Evolutionary conservation across 2,888 invertebrate species (phyloP), one percentile per base, ranked within the genome.

Genomic region (Oxyteleia sp.): DNA sequence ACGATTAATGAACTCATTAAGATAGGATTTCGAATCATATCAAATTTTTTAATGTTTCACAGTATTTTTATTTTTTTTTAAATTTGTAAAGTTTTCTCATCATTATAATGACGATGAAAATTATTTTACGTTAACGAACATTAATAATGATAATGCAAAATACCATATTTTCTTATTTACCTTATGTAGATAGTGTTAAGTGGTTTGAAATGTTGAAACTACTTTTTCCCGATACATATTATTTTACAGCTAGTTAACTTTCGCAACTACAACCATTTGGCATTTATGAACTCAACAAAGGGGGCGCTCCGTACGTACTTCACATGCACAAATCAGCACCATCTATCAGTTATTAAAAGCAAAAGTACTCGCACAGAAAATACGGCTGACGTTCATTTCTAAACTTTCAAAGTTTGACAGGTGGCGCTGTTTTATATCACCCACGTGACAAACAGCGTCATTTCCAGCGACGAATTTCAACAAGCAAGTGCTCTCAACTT

Each of bases 381-480:
- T 26, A 26, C 15, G 7, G 13, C 5, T 26, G n/a, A n/a, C n/a
- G n/a, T n/a, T 23, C 23, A 23, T n/a, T 26, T 26, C 53, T 23
- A 4, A 13, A 41, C 15, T 41, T 41, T 41, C 13, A 41, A n/a
- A 41, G 3, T 41, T 23, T 23, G 23, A 38, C 38, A 13, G 38
- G 38, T 38, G 38, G 11, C 8, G 2, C 38, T 13, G 18, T 51
- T 23, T 51, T 51, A 51, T 20, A 23, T n/a, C 55, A 41, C 43
- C 8, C 59, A 20, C 4, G 20, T 38, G 16, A 10, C 53, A 4
- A 32, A 53, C 15, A 15, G 43, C 38, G 18, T 35, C 29, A 43
- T 20, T 43, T 49, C 15, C 23, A 41, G 8, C 15, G 13, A 38
- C 23, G 57, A 57, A 38, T 23, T 41, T 41, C 15, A 38, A 23